Evolutionary conservation across 2,888 invertebrate genomes (phyloP).

Genomic region (Tiliacea citrago): DNA sequence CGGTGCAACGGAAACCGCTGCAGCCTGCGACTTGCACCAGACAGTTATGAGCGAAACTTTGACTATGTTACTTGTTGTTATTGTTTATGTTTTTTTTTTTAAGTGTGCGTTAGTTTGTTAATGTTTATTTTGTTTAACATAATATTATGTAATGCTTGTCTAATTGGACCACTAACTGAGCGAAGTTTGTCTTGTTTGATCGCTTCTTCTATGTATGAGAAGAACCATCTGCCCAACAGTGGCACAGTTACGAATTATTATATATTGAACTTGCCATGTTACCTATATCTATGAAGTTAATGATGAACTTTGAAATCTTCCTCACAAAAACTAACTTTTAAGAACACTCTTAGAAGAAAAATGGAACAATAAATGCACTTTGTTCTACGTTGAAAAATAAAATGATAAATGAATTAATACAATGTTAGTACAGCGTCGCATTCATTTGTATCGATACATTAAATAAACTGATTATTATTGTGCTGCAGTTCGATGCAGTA

Average conservation of each 20-base stretch:
- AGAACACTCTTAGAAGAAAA: not conserved
- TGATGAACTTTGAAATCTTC: not conserved
- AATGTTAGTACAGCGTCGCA: not conserved
- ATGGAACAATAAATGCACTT: not conserved
- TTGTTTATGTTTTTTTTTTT: not conserved
- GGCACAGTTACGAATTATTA: not conserved
- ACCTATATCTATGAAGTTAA: not conserved
- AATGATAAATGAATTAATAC: not conserved
- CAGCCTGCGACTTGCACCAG: slow-evolving; percentile 45
- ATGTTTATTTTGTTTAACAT: not conserved
- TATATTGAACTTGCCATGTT: not conserved
- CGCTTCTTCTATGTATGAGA: no score
- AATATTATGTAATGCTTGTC: not conserved
- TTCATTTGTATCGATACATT: not conserved
- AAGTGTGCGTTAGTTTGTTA: not conserved
- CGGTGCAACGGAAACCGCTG: slow-evolving; percentile 44
- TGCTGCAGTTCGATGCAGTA: slow-evolving; percentile 6
- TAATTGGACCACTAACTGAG: not conserved
- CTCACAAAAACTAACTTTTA: not conserved
- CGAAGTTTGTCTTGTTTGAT: not conserved
- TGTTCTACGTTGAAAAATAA: no score
- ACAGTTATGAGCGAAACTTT: slow-evolving; percentile 30
- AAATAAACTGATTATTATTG: slow-evolving; percentile 18
- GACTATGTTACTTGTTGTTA: slow-evolving; percentile 8
- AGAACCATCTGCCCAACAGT: not conserved